phyloP scores from a whole-genome alignment of 2,797 vertebrate species.

The Zalophus californianus region DNA sequence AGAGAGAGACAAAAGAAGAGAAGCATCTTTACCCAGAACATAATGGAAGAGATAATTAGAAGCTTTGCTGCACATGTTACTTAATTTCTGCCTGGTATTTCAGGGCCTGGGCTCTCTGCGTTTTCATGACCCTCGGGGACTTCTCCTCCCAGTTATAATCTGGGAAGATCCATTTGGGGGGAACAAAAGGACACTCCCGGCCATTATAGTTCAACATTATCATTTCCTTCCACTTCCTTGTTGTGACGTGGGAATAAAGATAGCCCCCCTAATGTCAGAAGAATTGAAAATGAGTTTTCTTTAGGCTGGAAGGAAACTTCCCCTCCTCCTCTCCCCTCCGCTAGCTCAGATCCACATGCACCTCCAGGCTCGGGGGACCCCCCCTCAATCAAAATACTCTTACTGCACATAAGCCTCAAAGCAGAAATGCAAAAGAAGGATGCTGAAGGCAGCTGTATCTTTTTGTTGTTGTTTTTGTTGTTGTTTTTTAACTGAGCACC shows the following conservation, averaged over 20 bases:
- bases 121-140: background rate
- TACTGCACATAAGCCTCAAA: background rate
- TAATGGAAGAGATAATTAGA: background rate
- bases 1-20: background rate
- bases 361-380: background rate
- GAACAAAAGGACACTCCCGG: fast-evolving
- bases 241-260: slow-evolving; percentile 5
- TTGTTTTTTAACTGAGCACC: background rate
- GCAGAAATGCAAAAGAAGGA: background rate
- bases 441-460: background rate
- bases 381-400: background rate
- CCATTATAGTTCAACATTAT: background rate
- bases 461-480: background rate
- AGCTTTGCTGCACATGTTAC: fast-evolving
- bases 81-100: background rate
- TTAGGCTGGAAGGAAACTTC: background rate
- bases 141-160: background rate
- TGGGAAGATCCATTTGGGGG: background rate
- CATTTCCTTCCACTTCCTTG: slow-evolving; percentile 23
- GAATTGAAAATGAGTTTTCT: slow-evolving; percentile 59
- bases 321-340: background rate
- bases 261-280: slow-evolving; percentile 55
- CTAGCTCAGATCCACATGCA: background rate
- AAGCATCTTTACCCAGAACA: background rate
- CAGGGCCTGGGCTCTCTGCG: background rate